Base-by-base conservation (phyloP, 2,113 vertebrate species). In the Lamprotornis superbus region DNA sequence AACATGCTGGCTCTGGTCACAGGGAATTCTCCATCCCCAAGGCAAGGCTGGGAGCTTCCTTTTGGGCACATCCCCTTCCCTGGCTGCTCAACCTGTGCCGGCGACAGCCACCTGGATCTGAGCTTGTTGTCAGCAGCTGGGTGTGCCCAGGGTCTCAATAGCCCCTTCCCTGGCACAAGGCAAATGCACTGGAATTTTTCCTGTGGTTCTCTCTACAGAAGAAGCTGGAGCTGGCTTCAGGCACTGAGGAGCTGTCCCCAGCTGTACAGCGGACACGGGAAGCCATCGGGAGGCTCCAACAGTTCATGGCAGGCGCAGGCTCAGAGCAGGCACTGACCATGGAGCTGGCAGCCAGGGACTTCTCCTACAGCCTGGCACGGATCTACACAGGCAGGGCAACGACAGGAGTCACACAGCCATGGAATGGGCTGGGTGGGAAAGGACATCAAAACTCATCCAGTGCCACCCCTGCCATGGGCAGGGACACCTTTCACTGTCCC, bases 291-390 rank as follows among this genome's bases (percentile, higher is more conserved):
- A 84, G 89, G 8, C 97, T 99, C 24, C 49, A 37, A 3, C 50
- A 22, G 10, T 98, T 99, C 89, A 11, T 82, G 30, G 83, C 80
- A 9, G 73, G 53, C 11, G 33, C 42, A 2, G 97, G 95, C 24
- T 70, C 93, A 2, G 67, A 65, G 55, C 57, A 65, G 70, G 44
- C 50, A 1, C 39, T 31, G 60, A 96, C 84, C 88, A 94, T 98
- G 95, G 98, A 99, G 85, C 86, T 98, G 9, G 97, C 98, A 46
- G 98, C 98, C 8, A 97, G 98, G 88, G 98, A 98, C 95, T 95
- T 99, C 93, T 98, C 98, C 57, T 98, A 98, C 92, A 96, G 96
- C 89, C 96, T 99, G 50, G 98, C 98, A 17, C 96, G 98, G 89
- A 98, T 97, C 94, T 98, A 98, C 35, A 93, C 94, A 76, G 98